Percentiles rank a stretch among this genome's conserved stretches.
Conservation (phyloP, 2,797 vertebrate species). For the Centroberyx gerrardi region DNA sequence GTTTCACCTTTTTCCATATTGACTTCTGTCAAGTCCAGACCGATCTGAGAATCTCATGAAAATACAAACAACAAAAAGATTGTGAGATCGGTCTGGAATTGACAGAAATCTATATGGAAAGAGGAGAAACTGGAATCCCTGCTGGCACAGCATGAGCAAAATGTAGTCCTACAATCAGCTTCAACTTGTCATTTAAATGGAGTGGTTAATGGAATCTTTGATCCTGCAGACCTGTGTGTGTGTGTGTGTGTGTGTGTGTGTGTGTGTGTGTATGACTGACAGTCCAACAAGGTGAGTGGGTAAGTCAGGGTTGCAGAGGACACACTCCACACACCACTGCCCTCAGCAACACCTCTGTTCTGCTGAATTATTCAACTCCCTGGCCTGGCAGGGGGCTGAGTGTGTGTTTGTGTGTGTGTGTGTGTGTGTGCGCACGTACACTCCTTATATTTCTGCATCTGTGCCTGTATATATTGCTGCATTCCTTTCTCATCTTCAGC, state of each 20-base stretch:
- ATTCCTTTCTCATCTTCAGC: not conserved
- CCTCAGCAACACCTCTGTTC: constrained; percentile 3
- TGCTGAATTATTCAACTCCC: constrained; percentile 8
- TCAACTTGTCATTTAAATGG: too few species aligned
- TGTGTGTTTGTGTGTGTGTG: not conserved
- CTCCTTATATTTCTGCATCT: not conserved
- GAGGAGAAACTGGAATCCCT: too few species aligned
- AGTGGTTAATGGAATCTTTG: not conserved
- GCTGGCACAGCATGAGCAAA: too few species aligned
- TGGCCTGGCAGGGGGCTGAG: not conserved
- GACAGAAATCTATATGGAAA: too few species aligned
- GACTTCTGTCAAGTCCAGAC: too few species aligned
- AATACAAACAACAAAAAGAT: too few species aligned
- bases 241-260: not conserved
- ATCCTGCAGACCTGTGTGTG: not conserved
- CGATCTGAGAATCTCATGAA: too few species aligned
- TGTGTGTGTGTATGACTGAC: not conserved
- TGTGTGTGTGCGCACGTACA: not conserved
- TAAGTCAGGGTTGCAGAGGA: not conserved
- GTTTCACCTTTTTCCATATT: too few species aligned
- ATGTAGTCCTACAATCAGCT: too few species aligned
- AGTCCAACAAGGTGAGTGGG: not conserved
- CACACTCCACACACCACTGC: constrained; percentile 12
- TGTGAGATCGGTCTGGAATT: too few species aligned
- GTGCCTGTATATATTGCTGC: not conserved